These are phyloP conservation scores for Trichoplusia ni DNA, from an alignment of 1,140 invertebrate species.

Conservation along the genomic window DNA sequence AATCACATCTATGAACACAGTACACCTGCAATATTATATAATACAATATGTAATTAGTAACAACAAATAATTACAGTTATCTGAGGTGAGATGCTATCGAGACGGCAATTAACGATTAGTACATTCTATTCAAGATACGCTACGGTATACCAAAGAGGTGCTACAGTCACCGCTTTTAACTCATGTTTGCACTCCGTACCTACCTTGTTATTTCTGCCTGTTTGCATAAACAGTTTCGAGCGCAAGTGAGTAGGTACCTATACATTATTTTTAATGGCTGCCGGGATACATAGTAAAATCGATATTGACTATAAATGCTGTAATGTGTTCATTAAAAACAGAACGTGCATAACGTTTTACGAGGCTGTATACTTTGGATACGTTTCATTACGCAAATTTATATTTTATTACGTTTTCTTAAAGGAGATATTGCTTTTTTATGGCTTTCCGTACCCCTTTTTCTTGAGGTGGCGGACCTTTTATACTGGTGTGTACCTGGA, in stretches of 20 bases:
- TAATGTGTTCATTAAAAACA: conserved; percentile 20
- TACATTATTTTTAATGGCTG: conserved; percentile 12
- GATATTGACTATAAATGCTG: conserved; percentile 27
- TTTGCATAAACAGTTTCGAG: neutral
- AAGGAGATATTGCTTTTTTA: conserved; percentile 12
- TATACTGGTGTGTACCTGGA: neutral
- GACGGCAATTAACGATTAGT: no score
- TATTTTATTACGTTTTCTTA: conserved; percentile 19
- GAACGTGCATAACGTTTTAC: neutral
- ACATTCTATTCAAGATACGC: no score
- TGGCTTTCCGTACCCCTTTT: conserved; percentile 1
- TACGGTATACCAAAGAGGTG: no score
- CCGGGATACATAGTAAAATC: conserved; percentile 29
- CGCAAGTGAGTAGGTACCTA: neutral
- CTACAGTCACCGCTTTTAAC: no score
- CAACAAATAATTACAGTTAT: no score
- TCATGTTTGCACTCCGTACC: no score
- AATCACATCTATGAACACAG: no score
- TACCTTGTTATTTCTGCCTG: no score
- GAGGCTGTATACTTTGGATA: conserved; percentile 4
- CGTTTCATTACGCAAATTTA: conserved; percentile 19
- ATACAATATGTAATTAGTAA: no score
- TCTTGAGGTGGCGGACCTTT: neutral
- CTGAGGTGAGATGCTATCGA: no score
- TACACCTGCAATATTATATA: no score